Evolutionary conservation across 2,888 invertebrate species (phyloP), one percentile per base, ranked within the genome.

Genomic region (Ectropis crepuscularia): DNA sequence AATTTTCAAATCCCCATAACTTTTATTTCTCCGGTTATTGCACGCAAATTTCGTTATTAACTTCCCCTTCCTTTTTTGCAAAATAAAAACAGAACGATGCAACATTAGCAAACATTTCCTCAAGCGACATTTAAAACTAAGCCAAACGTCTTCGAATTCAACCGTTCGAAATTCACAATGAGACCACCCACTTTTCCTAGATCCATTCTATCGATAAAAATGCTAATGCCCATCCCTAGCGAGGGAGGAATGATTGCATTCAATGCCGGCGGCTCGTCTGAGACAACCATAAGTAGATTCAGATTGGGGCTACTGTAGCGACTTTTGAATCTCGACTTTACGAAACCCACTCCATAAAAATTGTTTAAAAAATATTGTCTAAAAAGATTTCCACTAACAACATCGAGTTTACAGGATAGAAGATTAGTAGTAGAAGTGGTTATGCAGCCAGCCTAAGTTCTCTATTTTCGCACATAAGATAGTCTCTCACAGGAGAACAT

Each of bases 131-230:
- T 46, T 37, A 41, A 53, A 47, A 55, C 50, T 58, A 65, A 67
- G 55, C 45, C 63, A 28, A 28, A 28, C 16, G 16, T 28, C 16
- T 28, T 28, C 16, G 16, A 28, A 28, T 28, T 28, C 16, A 28
- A 28, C 16, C 16, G 16, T 47, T 63, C 61, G 57, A 73, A 73
- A 70, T 41, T 64, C 60, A 60, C 57, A 59, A 65, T 61, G 60
- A 65, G 53, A 55, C 57, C 60, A 41, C 67, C 70, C 54, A 71
- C 71, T 70, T 75, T 75, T 74, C 74, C 72, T 72, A 74, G 75
- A 82, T 83, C 84, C 80, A 78, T 79, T 75, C 74, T 85, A 85
- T 90, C 90, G 87, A 90, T 90, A 90, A 89, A 89, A 87, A 88
- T 90, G 89, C 88, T 85, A 89, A 89, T 88, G 77, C 77, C 76